Evolutionary conservation across 1,140 invertebrate genomes (phyloP), one percentile per base, ranked within the genome.

Genomic region (Planococcus citri): DNA sequence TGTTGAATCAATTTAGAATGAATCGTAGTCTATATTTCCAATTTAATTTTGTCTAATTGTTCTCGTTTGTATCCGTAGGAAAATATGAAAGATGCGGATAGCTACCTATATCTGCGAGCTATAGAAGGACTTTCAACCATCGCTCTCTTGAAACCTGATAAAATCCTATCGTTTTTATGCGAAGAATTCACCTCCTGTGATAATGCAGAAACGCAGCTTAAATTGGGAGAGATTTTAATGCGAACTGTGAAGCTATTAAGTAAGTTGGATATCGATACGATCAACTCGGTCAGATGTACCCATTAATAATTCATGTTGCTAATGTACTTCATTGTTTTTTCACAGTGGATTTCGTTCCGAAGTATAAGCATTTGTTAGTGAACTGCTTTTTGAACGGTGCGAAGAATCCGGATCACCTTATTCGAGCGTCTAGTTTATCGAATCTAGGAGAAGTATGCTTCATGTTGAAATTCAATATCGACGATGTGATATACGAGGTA

Each of bases 381-480:
- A 87, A 90, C 75, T 84, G 86, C 0, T 87, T 92, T 76, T 76
- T 94, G 6, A 79, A 78, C 73, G 87, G 84, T 1, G 81, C 83
- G 14, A 83, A 84, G 74, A 88, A 92, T 78, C 73, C 82, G 0
- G 90, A 93, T 75, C 79, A 84, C 24, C 76, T 90, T n/a, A 82
- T 94, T 17, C 82, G 90, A 76, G 84, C 90, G 10, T 93, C 91
- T 3, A 87, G 88, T 77, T 79, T 95, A 57, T 92, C 90, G 0
- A 92, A 92, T 78, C 79, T 95, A 14, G 92, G 88, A 0, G 90
- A 94, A 80, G 78, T 93, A n/a, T 90, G 88, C 74, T 82, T 85
- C 72, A 81, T 89, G 6, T 77, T 95, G 10, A 83, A 86, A 64
- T 92, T 86, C 75, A 86, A 85, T 75, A 76, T 94, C 0, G 87